These are phyloP conservation scores for Eutolmus rufibarbis DNA, from an alignment of 2,888 invertebrate genomes.

Conservation along the genomic window DNA sequence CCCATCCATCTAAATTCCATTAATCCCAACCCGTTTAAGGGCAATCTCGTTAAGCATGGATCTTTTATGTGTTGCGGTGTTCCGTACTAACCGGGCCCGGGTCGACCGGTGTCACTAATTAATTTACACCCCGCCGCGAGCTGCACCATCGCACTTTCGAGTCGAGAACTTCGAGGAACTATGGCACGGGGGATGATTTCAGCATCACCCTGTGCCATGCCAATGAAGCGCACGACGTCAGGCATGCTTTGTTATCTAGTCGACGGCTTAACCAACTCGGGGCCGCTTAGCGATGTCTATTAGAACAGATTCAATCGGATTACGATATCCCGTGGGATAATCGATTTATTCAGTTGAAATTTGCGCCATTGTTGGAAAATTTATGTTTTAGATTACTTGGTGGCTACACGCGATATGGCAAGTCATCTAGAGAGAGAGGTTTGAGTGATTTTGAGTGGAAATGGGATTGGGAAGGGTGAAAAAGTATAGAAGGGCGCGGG, in stretches of 20 bases:
- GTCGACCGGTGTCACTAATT: constrained; percentile 7
- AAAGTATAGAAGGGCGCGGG: neutral
- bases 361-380: constrained; percentile 1
- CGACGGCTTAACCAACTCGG: constrained; percentile 12
- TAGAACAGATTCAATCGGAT: constrained; percentile 31
- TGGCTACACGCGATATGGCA: neutral
- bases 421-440: neutral
- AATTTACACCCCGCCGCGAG: neutral
- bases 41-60: constrained; percentile 15
- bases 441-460: neutral
- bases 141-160: neutral
- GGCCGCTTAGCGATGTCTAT: neutral
- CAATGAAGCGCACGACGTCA: neutral
- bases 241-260: constrained; percentile 8
- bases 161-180: neutral
- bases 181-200: neutral
- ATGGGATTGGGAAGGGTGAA: neutral
- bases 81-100: neutral
- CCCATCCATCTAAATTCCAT: constrained; percentile 16
- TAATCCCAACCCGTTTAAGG: constrained; percentile 29
- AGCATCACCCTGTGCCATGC: neutral
- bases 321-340: constrained; percentile 32
- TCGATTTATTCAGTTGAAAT: constrained; percentile 14
- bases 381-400: neutral
- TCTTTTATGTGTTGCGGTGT: neutral